Evolutionary conservation across 2,888 invertebrate species (phyloP).

Genomic region (Polylopha cassiicola): DNA sequence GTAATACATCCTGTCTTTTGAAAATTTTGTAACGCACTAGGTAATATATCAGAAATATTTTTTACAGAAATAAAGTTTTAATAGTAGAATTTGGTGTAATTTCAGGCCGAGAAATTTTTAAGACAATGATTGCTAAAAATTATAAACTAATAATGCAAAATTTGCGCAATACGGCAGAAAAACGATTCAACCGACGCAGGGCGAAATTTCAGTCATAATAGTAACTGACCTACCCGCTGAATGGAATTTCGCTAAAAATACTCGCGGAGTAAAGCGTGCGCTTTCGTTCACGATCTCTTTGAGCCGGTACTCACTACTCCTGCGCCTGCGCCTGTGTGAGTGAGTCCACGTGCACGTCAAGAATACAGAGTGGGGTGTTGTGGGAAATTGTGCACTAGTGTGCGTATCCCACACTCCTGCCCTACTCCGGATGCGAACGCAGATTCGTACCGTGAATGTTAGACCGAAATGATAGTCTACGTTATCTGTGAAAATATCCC

Average conservation of each 20-base stretch:
- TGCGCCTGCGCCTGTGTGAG: constrained; percentile 35
- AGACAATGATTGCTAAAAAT: not conserved
- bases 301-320: constrained; percentile 44
- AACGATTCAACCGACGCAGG: constrained; percentile 4
- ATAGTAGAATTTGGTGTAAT: too few species aligned
- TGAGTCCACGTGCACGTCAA: constrained; percentile 31
- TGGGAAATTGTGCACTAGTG: constrained; percentile 47
- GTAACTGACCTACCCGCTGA: constrained; percentile 71
- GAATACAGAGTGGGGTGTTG: constrained; percentile 42
- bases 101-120: too few species aligned
- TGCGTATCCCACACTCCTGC: constrained; percentile 49
- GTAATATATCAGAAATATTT: too few species aligned
- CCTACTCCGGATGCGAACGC: constrained; percentile 72
- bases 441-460: constrained; percentile 69
- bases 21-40: too few species aligned
- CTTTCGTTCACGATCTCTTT: constrained; percentile 60
- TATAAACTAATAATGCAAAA: not conserved
- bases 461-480: constrained; percentile 66
- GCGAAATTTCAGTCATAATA: constrained; percentile 60
- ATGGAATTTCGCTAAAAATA: constrained; percentile 66
- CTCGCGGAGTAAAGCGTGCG: constrained; percentile 49
- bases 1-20: too few species aligned
- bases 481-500: constrained; percentile 42
- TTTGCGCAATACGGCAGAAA: not conserved
- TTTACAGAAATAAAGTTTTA: too few species aligned